A percentile compares a stretch with the other conserved stretches of the same genome.
phyloP scores from a whole-genome alignment of 2,797 vertebrate species.

The Hippoglossus hippoglossus region DNA sequence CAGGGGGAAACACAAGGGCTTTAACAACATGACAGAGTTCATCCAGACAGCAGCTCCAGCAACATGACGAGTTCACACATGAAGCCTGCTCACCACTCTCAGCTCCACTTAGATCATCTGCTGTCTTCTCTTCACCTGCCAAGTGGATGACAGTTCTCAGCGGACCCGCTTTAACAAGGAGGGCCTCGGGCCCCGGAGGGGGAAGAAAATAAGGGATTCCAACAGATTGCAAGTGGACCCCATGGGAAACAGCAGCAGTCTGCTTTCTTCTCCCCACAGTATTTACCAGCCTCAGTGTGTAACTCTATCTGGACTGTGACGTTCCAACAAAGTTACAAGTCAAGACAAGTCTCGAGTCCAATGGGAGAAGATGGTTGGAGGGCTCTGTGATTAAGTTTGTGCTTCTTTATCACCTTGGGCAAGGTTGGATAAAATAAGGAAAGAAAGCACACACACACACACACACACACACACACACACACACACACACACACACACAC shows the following conservation, averaged over 20 bases:
- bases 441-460: conserved; percentile 7
- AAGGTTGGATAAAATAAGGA: conserved; percentile 53
- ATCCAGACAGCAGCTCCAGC: conserved; percentile 38
- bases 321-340: conserved; percentile 52
- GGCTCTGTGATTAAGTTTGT: conserved; percentile 45
- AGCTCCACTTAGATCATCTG: conserved; percentile 62
- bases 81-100: conserved; percentile 55
- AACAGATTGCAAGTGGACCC: conserved; percentile 54
- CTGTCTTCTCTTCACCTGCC: conserved; percentile 66
- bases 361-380: conserved; percentile 24
- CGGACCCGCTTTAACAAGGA: conserved; percentile 66
- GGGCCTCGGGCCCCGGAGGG: conserved; percentile 42
- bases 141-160: conserved; percentile 65
- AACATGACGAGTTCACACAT: conserved; percentile 51
- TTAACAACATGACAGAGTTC: conserved; percentile 38
- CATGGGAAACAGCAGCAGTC: conserved; percentile 47
- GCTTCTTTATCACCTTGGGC: conserved; percentile 62
- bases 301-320: conserved; percentile 51
- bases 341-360: conserved; percentile 40
- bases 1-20: conserved; percentile 25
- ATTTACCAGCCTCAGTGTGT: conserved; percentile 35
- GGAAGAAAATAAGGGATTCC: conserved; percentile 52
- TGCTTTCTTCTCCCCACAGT: conserved; percentile 42
- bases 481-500: conserved; percentile 14
- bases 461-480: conserved; percentile 1